These are phyloP conservation scores for Drosophila sucinea DNA, from an alignment of 1,140 invertebrate genomes.

Conservation along the genomic window DNA sequence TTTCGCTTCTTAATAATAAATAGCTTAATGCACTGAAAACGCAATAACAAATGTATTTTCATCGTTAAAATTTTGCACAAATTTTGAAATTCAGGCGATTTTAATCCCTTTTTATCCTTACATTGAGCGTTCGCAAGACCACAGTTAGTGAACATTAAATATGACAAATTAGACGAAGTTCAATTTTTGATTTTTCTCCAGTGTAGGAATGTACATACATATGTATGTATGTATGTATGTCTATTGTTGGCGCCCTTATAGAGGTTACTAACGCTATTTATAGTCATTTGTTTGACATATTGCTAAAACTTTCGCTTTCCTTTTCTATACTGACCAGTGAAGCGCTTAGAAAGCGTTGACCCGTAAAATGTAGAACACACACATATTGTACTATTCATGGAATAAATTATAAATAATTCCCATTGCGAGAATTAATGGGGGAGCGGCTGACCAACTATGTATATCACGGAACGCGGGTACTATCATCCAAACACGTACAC, in stretches of 20 bases:
- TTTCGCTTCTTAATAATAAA: conserved; percentile 31
- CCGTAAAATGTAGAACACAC: conserved; percentile 61
- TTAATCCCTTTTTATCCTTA: no score
- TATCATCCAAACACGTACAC: background rate
- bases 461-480: background rate
- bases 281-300: conserved; percentile 65
- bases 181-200: no score
- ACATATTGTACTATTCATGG: conserved; percentile 21
- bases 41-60: background rate
- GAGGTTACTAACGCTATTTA: conserved; percentile 58
- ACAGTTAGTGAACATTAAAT: no score
- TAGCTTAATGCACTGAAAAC: conserved; percentile 23
- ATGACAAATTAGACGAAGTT: no score
- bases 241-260: conserved; percentile 2
- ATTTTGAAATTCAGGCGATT: no score
- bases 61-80: no score
- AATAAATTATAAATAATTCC: conserved; percentile 55
- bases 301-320: conserved; percentile 64
- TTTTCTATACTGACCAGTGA: conserved; percentile 35
- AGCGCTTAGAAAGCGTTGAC: conserved; percentile 66
- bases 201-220: no score
- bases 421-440: conserved; percentile 31
- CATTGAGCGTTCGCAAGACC: no score
- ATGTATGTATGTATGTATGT: conserved; percentile 4
- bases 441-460: background rate